Conservation (phyloP, 2,113 vertebrate genomes). For the Nibea coibor region DNA sequence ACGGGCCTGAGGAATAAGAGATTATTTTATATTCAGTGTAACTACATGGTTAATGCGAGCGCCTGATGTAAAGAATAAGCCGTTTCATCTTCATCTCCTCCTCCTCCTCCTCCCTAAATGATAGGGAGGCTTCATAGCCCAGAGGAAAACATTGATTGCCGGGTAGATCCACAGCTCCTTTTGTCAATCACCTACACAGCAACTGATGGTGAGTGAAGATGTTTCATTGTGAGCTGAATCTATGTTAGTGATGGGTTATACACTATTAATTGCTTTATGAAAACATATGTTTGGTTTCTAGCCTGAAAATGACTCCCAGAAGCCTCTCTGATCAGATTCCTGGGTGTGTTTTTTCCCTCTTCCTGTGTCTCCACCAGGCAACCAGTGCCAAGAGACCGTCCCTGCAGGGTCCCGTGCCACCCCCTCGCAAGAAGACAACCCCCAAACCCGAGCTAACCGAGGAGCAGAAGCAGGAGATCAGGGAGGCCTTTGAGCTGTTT, state of each 20-base stretch:
- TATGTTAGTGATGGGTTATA: background rate
- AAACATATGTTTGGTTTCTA: background rate
- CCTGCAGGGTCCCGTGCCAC: conserved; percentile 80
- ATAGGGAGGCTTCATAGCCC: conserved; percentile 36
- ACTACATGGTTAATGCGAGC: background rate
- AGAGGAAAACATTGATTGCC: conserved; percentile 49
- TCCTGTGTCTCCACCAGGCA: conserved; percentile 75
- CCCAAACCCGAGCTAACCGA: conserved; percentile 90
- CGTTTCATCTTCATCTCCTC: conserved; percentile 10
- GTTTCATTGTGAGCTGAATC: background rate
- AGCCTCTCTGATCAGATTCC: background rate
- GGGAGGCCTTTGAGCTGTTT: conserved; percentile 94
- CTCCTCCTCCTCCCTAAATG: conserved; percentile 51
- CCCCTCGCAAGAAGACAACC: conserved; percentile 85
- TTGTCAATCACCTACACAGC: conserved; percentile 14
- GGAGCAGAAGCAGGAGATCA: conserved; percentile 91
- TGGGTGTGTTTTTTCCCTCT: no score
- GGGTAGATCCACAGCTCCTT: conserved; percentile 8
- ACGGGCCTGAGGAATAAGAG: background rate
- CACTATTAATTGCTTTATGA: background rate
- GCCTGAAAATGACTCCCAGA: no score
- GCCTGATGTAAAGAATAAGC: conserved; percentile 14
- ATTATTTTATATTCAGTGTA: background rate
- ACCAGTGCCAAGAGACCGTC: conserved; percentile 85
- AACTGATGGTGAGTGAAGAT: conserved; percentile 70